Evolutionary conservation across 2,888 invertebrate species (phyloP), one percentile per base, ranked within the genome.

Genomic region (Lymantria dispar): DNA sequence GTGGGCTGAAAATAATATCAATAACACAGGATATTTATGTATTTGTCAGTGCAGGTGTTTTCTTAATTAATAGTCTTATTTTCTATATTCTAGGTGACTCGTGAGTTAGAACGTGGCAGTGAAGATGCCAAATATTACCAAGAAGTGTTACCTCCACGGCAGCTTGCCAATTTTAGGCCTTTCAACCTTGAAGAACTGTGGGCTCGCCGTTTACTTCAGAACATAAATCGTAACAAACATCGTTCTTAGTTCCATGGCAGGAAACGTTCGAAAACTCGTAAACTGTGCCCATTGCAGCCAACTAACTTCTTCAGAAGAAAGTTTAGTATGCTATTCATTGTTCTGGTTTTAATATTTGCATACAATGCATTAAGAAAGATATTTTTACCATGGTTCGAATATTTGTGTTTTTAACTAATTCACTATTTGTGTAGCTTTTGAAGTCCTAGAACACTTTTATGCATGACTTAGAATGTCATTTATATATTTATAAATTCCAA

Each of bases 131-230:
- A 92, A 48, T 93, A 92, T 56, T 94, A 94, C 75, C 94, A 94
- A 72, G 94, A 95, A 72, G 94, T 94, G 55, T 85, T 93, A 52
- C 78, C 92, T 36, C 90, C 93, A 8, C 85, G 92, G 5, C 90
- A 92, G 62, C 80, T 93, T 15, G 93, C 92, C 74, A 95, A 95
- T 85, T 96, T 96, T 79, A 93, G 95, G 78, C 95, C 96, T 9
- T 96, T 96, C 80, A 94, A 96, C 82, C 86, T 96, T 56, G 95
- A 96, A 69, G 94, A 94, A 69, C 95, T 94, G 91, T 96, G 95
- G 94, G 95, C 94, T 13, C 93, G 95, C 54, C 93, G 95, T 51
- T 84, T 94, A 57, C 93, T 95, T 49, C 95, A 95, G 82, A 94
- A 92, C 80, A 92, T 94, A 68, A 93, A 91, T 72, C 90, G 92